phyloP scores from a whole-genome alignment of 2,113 vertebrate species.

The Ploceus nigricollis region DNA sequence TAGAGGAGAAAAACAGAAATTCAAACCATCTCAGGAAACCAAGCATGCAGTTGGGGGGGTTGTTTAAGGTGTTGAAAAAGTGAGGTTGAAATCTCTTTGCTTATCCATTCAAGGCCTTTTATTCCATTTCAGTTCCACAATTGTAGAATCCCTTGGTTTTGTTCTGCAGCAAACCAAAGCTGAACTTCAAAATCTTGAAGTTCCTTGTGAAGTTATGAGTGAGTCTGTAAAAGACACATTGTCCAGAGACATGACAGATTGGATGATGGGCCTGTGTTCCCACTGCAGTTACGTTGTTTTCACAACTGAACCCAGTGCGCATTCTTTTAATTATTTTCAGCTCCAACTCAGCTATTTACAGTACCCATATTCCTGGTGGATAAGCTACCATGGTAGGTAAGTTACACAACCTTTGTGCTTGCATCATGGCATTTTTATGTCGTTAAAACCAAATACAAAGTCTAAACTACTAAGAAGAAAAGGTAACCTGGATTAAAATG shows the following conservation, averaged over 20 bases:
- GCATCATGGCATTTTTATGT: not conserved
- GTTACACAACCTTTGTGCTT: not conserved
- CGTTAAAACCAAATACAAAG: not conserved
- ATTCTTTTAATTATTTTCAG: not conserved
- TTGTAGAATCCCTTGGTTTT: not conserved
- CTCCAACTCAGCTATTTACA: not conserved
- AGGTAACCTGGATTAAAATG: slow-evolving; percentile 45
- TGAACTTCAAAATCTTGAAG: not conserved
- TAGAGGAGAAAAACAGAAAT: not conserved
- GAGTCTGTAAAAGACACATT: not conserved
- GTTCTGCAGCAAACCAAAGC: not conserved
- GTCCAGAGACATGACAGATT: not conserved
- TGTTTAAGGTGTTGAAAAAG: not conserved
- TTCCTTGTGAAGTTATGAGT: not conserved
- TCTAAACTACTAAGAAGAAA: slow-evolving; percentile 34
- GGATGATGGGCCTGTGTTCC: not conserved
- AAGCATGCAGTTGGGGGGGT: not conserved
- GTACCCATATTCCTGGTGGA: not conserved
- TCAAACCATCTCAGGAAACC: not conserved
- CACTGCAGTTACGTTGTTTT: not conserved
- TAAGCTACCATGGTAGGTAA: not conserved
- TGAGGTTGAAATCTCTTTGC: not conserved
- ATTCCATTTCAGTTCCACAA: not conserved
- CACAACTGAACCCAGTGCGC: not conserved
- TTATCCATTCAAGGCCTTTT: not conserved